Evolutionary conservation across 2,888 invertebrate species (phyloP), one percentile per base, ranked within the genome.

Genomic region (Eulithis testata): DNA sequence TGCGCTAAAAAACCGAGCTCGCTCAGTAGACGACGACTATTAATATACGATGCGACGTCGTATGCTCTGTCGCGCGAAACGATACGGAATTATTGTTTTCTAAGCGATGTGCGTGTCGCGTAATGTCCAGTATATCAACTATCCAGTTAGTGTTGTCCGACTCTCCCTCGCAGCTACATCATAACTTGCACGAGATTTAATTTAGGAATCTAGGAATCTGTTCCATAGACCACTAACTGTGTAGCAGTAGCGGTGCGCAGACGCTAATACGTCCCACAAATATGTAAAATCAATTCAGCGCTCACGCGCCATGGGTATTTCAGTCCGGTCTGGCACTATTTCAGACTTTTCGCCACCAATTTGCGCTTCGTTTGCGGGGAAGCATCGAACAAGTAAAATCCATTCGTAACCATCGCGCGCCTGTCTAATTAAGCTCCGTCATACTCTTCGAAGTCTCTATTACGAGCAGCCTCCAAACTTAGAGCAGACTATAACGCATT

Each of bases 401-500:
- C 92, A 93, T 92, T 91, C 88, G 87, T 81, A 86, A 85, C 85
- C 85, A 87, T 86, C 88, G 82, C 83, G 85, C 91, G 91, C 88
- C 90, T 91, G 92, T 93, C 93, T 93, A 90, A 93, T 93, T 93
- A 93, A 87, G 89, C 89, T 89, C 89, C 91, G 92, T 92, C 91
- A 92, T 91, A 91, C 90, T 91, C 88, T 89, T 91, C 92, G 91
- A 90, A 92, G 90, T 89, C 90, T 93, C 91, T 91, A 91, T 93
- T 93, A 93, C 90, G 87, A 89, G 87, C 86, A 84, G 86, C 86
- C 85, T 89, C 90, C 89, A 86, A 91, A 92, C 91, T 92, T 91
- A 87, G 90, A 87, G 84, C 86, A 85, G 87, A 88, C 91, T 88
- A 88, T 89, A 90, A 87, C 89, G 87, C 88, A 90, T 90, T 91